These are phyloP conservation scores for Theocolax elegans DNA, from an alignment of 1,140 invertebrate genomes.

Conservation along the genomic window DNA sequence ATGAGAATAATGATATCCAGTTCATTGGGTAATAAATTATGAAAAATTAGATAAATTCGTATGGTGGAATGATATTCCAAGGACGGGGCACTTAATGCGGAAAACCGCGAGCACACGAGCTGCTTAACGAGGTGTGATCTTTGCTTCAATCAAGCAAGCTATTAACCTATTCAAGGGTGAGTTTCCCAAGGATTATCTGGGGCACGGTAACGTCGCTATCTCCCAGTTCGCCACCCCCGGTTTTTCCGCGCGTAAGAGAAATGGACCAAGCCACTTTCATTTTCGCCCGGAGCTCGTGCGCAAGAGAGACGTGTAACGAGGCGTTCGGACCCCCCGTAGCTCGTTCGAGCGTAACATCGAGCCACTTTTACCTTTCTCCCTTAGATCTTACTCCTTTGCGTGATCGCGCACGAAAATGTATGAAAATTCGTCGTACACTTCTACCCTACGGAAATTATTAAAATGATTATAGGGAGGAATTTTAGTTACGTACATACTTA, in stretches of 20 bases:
- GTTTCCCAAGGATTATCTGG: slow-evolving; percentile 17
- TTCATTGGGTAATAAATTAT: too few relatives aligned
- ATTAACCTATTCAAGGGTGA: slow-evolving; percentile 18
- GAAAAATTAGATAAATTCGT: neutral
- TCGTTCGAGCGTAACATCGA: neutral
- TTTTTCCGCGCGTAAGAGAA: slow-evolving; percentile 1
- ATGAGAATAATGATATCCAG: too few relatives aligned
- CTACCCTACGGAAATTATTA: too few relatives aligned
- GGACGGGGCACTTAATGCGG: neutral
- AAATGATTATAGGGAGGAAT: too few relatives aligned
- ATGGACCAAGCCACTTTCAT: slow-evolving; percentile 3
- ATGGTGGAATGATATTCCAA: neutral
- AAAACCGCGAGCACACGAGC: neutral
- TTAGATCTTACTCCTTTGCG: neutral
- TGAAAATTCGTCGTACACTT: too few relatives aligned
- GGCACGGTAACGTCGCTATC: neutral
- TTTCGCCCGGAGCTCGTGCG: neutral
- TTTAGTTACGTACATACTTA: too few relatives aligned
- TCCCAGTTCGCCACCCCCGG: neutral
- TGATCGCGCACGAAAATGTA: too few relatives aligned
- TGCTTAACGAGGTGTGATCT: slow-evolving; percentile 9
- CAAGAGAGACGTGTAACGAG: neutral
- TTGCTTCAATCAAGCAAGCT: slow-evolving; percentile 17
- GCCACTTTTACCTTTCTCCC: neutral
- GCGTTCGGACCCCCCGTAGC: neutral